These are phyloP conservation scores for Marcusenius ussheri DNA, from an alignment of 2,113 vertebrate genomes.

Conservation along the genomic window DNA sequence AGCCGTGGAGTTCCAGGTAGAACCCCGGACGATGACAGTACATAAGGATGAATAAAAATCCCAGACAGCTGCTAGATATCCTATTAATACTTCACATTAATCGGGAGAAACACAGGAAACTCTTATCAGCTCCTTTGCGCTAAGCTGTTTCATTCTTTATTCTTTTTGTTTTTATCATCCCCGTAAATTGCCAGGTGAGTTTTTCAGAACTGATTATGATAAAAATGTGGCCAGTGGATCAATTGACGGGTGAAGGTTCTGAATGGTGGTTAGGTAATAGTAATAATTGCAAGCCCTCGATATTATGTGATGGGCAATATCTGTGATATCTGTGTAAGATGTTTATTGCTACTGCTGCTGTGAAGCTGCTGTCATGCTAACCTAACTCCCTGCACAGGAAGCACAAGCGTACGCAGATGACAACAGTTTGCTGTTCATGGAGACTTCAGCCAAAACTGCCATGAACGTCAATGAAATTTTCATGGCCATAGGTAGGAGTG, in stretches of 20 bases:
- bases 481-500: constrained; percentile 83
- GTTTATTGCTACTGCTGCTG: neutral
- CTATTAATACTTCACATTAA: neutral
- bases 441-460: constrained; percentile 92
- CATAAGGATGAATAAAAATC: neutral
- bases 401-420: constrained; percentile 89
- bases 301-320: neutral
- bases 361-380: neutral
- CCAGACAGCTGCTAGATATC: neutral
- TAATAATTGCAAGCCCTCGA: neutral
- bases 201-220: neutral
- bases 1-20: constrained; percentile 85
- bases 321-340: neutral
- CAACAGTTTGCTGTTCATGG: constrained; percentile 95
- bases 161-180: neutral
- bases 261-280: neutral
- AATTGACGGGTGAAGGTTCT: neutral
- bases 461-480: constrained; percentile 97
- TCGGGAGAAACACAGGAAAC: neutral
- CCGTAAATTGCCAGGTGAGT: neutral
- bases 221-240: neutral
- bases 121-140: neutral
- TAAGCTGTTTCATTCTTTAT: neutral
- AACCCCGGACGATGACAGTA: neutral
- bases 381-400: constrained; percentile 59